A percentile compares a stretch with the other conserved stretches of the same genome.
Evolutionary conservation across 2,113 vertebrate species (phyloP).

Genomic region (Nicator chloris): DNA sequence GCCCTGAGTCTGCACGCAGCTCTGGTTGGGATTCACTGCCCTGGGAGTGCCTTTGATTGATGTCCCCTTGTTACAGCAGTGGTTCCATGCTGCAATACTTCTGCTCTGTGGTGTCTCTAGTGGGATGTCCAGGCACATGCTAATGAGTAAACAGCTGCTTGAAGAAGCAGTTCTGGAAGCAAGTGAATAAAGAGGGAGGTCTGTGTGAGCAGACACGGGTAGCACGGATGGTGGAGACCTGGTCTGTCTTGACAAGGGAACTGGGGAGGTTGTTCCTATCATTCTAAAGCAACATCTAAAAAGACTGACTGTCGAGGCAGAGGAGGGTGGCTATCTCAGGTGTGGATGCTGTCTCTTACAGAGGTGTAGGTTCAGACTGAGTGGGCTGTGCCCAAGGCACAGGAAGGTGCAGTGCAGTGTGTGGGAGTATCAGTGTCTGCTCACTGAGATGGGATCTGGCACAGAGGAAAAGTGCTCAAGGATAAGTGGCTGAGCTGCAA

Average conservation of each 20-base stretch:
- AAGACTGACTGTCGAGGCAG: background rate
- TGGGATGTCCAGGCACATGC: background rate
- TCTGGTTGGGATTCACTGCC: background rate
- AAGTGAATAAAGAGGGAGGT: background rate
- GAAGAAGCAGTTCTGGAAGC: background rate
- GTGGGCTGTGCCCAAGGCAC: background rate
- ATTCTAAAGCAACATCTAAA: background rate
- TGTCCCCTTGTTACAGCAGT: rapidly evolving
- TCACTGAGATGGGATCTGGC: background rate
- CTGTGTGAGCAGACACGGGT: background rate
- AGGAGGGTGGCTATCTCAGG: background rate
- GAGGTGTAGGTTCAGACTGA: background rate
- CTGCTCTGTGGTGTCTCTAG: background rate
- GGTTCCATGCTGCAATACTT: background rate
- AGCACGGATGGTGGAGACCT: background rate
- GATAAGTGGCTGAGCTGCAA: background rate
- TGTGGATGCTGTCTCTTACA: background rate
- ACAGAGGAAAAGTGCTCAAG: background rate
- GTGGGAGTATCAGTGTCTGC: background rate
- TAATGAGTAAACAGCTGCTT: background rate
- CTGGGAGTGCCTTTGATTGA: background rate
- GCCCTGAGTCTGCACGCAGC: background rate
- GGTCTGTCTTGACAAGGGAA: background rate
- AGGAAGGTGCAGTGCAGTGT: rapidly evolving
- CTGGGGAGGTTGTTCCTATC: background rate